Evolutionary conservation across 1,140 invertebrate species (phyloP).

Genomic region (Sycophila sp.): DNA sequence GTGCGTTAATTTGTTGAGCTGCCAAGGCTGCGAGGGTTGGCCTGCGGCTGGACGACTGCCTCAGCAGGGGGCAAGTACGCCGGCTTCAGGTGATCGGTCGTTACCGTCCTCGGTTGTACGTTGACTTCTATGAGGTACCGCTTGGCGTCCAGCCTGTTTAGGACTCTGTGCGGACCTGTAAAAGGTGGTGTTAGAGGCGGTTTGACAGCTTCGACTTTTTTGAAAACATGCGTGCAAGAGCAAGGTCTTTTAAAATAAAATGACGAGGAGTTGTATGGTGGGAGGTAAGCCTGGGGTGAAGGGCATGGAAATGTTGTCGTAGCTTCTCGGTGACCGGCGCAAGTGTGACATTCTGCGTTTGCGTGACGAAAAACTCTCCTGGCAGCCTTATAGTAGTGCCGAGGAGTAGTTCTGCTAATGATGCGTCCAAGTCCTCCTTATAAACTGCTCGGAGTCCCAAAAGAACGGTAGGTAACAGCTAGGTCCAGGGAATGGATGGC

Average conservation of each 20-base stretch:
- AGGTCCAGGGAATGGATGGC: background rate
- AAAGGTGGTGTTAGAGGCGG: slow-evolving; percentile 42
- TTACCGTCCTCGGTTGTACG: background rate
- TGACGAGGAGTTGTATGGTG: slow-evolving; percentile 30
- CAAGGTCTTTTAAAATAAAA: slow-evolving; percentile 36
- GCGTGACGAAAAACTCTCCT: slow-evolving; percentile 49
- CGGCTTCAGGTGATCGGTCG: slow-evolving; percentile 11
- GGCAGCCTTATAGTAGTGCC: slow-evolving; percentile 51
- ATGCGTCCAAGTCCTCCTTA: slow-evolving; percentile 47
- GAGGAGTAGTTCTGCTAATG: slow-evolving; percentile 52
- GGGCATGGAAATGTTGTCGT: slow-evolving; percentile 11
- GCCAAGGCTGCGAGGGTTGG: no score
- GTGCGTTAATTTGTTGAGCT: no score
- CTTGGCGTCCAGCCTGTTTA: slow-evolving; percentile 34
- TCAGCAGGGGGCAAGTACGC: slow-evolving; percentile 5
- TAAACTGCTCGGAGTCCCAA: background rate
- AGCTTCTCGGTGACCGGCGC: slow-evolving; percentile 45
- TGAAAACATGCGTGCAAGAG: slow-evolving; percentile 42
- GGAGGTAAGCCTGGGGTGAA: slow-evolving; percentile 16
- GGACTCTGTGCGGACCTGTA: slow-evolving; percentile 43
- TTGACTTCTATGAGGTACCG: slow-evolving; percentile 33
- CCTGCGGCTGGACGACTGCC: background rate
- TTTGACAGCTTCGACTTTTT: slow-evolving; percentile 33
- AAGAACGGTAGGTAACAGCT: background rate
- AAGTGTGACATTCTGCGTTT: slow-evolving; percentile 27